phyloP scores from a whole-genome alignment of 1,140 invertebrate species.

The Diplogasteroides magnus region DNA sequence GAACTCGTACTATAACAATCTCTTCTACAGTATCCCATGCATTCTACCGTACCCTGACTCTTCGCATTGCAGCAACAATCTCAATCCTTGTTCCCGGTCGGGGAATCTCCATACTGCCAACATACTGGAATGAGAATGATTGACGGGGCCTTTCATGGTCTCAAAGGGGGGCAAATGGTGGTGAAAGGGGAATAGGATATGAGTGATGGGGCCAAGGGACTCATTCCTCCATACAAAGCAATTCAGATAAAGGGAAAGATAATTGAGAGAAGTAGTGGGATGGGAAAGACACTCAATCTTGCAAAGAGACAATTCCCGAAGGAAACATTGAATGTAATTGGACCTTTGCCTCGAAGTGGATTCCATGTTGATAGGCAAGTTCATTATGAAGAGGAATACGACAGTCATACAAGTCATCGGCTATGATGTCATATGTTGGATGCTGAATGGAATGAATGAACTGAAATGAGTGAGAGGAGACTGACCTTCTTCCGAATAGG shows the following conservation, averaged over 20 bases:
- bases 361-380: constrained; percentile 91
- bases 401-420: constrained; percentile 87
- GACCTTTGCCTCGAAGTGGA: constrained; percentile 94
- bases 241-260: background rate
- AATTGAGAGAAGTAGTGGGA: background rate
- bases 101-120: constrained; percentile 91
- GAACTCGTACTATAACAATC: constrained; percentile 82
- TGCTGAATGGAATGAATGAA: background rate
- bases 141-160: no score
- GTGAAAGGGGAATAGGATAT: no score
- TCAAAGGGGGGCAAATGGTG: no score
- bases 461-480: background rate
- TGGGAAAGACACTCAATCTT: constrained; percentile 7
- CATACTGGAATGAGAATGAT: constrained; percentile 79
- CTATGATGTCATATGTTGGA: constrained; percentile 75
- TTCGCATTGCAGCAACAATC: constrained; percentile 94
- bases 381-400: constrained; percentile 87
- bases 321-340: constrained; percentile 4
- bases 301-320: constrained; percentile 5
- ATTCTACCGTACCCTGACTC: constrained; percentile 71
- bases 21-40: background rate
- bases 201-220: no score
- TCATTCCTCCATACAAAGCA: no score
- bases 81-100: constrained; percentile 88
- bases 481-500: background rate